phyloP scores from a whole-genome alignment of 2,797 vertebrate species.

The Leucoraja ocellata region DNA sequence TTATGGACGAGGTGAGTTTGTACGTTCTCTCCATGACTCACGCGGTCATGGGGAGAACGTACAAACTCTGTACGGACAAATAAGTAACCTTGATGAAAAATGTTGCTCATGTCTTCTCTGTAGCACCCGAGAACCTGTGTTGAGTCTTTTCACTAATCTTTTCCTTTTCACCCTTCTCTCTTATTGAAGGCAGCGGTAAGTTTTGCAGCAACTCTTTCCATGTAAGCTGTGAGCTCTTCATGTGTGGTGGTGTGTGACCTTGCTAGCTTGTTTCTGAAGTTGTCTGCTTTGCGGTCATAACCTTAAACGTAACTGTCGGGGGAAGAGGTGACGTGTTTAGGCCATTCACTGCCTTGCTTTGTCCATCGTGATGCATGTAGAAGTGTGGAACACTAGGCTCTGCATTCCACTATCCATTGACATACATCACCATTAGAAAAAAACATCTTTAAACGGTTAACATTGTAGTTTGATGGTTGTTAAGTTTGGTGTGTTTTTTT shows the following conservation, averaged over 20 bases:
- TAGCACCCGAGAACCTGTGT: not conserved
- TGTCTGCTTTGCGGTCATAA: conserved; percentile 42
- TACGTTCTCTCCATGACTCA: too few relatives aligned
- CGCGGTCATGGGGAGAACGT: too few relatives aligned
- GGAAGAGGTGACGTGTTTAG: not conserved
- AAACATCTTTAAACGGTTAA: conserved; percentile 39
- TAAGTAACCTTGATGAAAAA: not conserved
- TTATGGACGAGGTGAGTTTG: too few relatives aligned
- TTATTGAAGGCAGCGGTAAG: conserved; percentile 92
- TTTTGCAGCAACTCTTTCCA: conserved; percentile 54
- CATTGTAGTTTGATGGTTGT: not conserved
- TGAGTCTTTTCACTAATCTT: not conserved
- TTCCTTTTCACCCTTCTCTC: conserved; percentile 27
- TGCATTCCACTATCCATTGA: not conserved
- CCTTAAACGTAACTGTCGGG: not conserved
- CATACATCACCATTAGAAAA: not conserved
- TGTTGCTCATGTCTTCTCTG: not conserved
- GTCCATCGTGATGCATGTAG: conserved; percentile 49
- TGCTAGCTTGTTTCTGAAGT: conserved; percentile 57
- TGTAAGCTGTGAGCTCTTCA: conserved; percentile 51
- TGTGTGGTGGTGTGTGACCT: conserved; percentile 55
- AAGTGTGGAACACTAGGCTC: conserved; percentile 12
- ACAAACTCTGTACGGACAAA: too few relatives aligned
- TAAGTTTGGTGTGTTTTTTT: conserved; percentile 19
- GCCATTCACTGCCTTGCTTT: conserved; percentile 41